Evolutionary conservation across 1,140 invertebrate species (phyloP), one percentile per base, ranked within the genome.

Genomic region (Tetramorium alpestre): DNA sequence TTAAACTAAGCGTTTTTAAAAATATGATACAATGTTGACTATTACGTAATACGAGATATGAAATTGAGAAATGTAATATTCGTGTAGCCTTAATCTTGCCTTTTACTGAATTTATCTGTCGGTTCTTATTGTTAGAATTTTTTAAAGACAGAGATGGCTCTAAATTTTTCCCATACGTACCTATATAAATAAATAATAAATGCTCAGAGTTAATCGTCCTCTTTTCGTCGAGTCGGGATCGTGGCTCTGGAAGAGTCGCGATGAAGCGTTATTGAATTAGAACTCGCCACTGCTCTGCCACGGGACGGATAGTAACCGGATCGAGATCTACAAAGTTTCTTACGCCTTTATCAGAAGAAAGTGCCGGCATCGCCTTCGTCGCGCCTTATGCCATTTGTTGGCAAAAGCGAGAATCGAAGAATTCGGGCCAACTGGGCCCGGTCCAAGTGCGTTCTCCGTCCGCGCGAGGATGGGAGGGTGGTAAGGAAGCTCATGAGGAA

Each of bases 401-500:
- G 89, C 89, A 90, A 47, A 90, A 60, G 86, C 85, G 86, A 90
- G 89, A 81, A 88, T 73, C 89, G 88, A 86, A 80, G 90, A 81
- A 84, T 91, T 91, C 90, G 87, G 75, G 93, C 93, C 94, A 94
- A 91, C 93, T 94, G 94, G 94, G 93, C 87, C 64, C 75, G 91
- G 88, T 94, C 93, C 93, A 94, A 94, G 92, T 92, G 89, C 90
- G 90, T 89, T 88, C 87, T 92, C 85, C 65, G 88, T 87, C 80
- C 86, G 69, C 58, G 89, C 86, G 90, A 85, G 67, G 86, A 1
- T 25, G 60, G 38, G 44, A 25, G 38, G 51, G 13, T 5, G 78
- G 93, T 93, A 93, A 93, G 93, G 89, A 91, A 91, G 82, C 91
- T 93, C 92, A 92, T 91, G 92, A 93, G 93, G 93, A 93, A 94